A percentile compares a stretch with the other conserved stretches of the same genome.
Conservation (phyloP, 2,113 vertebrate genomes). For the Labeo rohita region DNA sequence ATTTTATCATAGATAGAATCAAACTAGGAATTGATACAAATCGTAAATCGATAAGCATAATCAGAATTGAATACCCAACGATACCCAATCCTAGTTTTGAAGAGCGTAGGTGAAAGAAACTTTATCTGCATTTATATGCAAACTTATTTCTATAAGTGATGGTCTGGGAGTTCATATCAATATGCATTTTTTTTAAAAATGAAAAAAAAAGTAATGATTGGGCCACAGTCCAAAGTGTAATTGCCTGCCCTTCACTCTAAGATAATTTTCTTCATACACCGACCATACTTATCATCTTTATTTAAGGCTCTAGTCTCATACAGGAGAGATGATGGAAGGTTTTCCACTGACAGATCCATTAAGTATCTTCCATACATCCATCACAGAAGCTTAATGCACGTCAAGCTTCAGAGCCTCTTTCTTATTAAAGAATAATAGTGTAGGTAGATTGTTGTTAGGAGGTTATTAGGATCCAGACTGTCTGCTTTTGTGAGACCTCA, state of each 20-base stretch:
- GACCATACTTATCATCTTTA: slow-evolving; percentile 21
- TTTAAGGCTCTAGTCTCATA: slow-evolving; percentile 16
- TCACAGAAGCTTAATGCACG: slow-evolving; percentile 24
- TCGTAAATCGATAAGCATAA: too few species aligned
- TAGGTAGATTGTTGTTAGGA: slow-evolving; percentile 33
- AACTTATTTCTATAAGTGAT: neutral
- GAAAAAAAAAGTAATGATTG: slow-evolving; percentile 1
- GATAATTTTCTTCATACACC: neutral
- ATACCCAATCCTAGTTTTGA: too few species aligned
- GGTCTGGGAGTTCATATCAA: neutral
- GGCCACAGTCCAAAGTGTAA: neutral
- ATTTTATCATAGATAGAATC: too few species aligned
- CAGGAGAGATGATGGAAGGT: slow-evolving; percentile 26
- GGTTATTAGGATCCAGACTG: slow-evolving; percentile 28
- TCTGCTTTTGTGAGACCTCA: neutral
- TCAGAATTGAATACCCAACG: too few species aligned
- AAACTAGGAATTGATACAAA: too few species aligned
- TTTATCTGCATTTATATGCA: neutral
- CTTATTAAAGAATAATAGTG: slow-evolving; percentile 42
- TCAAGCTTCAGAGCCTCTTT: slow-evolving; percentile 15
- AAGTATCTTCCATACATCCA: slow-evolving; percentile 35
- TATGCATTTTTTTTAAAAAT: neutral
- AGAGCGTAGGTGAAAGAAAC: neutral
- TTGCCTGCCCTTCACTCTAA: slow-evolving; percentile 1
- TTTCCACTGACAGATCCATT: slow-evolving; percentile 43